Conservation (phyloP, 2,113 vertebrate species). For the Sinocyclocheilus maitianheensis region DNA sequence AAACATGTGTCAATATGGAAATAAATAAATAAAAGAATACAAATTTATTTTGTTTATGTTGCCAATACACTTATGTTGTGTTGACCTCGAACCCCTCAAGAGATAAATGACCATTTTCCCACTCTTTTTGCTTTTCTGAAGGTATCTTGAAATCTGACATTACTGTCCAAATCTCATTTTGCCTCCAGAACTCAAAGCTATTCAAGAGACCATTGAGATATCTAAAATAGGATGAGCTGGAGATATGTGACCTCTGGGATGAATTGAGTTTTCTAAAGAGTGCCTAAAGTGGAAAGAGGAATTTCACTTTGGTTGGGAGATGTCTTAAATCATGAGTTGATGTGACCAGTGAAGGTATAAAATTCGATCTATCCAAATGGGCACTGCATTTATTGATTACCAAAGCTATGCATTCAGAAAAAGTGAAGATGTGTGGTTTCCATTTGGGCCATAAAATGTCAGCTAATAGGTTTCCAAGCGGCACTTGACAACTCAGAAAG, state of each 20-base stretch:
- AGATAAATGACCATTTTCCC: constrained; percentile 22
- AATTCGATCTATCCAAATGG: neutral
- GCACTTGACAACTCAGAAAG: neutral
- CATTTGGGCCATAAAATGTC: neutral
- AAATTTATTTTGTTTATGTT: neutral
- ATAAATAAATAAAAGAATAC: no score
- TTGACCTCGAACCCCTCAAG: neutral
- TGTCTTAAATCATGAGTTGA: neutral
- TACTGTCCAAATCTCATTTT: constrained; percentile 39
- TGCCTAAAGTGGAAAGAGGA: constrained; percentile 8
- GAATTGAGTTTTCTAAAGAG: constrained; percentile 30
- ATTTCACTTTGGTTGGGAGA: neutral
- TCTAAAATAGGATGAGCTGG: constrained; percentile 32
- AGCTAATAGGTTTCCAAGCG: neutral
- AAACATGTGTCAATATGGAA: neutral
- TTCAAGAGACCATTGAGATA: constrained; percentile 42
- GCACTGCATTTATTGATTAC: neutral
- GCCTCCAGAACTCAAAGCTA: constrained; percentile 46
- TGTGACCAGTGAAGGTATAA: neutral
- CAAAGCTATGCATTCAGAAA: neutral
- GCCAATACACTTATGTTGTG: neutral
- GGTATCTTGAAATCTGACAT: constrained; percentile 46
- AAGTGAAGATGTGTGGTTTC: neutral
- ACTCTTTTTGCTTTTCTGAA: constrained; percentile 1
- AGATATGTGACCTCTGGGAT: constrained; percentile 29